These are phyloP conservation scores for Drosophila willistoni DNA, from an alignment of 1,140 invertebrate species.

Conservation along the genomic window DNA sequence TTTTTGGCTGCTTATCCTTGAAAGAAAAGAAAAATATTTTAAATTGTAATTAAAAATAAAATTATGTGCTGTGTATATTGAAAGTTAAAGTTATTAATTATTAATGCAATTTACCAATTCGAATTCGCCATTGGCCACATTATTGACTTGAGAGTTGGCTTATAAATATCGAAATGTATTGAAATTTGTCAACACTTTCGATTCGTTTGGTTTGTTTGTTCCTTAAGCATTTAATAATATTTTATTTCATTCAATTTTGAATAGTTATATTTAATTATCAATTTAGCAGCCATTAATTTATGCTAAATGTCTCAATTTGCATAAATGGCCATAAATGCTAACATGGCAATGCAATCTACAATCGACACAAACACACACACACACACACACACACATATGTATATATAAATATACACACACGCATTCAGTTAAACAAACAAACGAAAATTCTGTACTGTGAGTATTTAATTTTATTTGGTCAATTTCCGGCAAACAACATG, in stretches of 20 bases:
- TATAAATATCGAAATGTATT: neutral
- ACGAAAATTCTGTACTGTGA: constrained; percentile 43
- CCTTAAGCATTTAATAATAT: neutral
- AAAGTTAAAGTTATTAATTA: neutral
- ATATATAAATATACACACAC: neutral
- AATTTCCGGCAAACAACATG: constrained; percentile 70
- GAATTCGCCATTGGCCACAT: no score
- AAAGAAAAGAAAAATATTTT: neutral
- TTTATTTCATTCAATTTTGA: neutral
- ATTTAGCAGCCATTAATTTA: constrained; percentile 29
- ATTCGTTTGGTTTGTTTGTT: neutral
- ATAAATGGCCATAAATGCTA: constrained; percentile 10
- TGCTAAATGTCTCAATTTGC: constrained; percentile 8
- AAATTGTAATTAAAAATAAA: neutral
- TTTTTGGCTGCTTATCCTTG: no score
- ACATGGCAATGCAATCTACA: constrained; percentile 3
- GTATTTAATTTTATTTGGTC: constrained; percentile 73
- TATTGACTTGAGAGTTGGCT: no score
- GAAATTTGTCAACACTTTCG: neutral
- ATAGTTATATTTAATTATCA: constrained; percentile 43
- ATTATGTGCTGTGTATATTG: neutral
- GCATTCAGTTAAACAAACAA: constrained; percentile 2
- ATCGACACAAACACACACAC: neutral
- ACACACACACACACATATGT: neutral
- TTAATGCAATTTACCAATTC: no score